These are phyloP conservation scores for Tricholaema leucomelas DNA, from an alignment of 2,113 vertebrate genomes.

Conservation along the genomic window DNA sequence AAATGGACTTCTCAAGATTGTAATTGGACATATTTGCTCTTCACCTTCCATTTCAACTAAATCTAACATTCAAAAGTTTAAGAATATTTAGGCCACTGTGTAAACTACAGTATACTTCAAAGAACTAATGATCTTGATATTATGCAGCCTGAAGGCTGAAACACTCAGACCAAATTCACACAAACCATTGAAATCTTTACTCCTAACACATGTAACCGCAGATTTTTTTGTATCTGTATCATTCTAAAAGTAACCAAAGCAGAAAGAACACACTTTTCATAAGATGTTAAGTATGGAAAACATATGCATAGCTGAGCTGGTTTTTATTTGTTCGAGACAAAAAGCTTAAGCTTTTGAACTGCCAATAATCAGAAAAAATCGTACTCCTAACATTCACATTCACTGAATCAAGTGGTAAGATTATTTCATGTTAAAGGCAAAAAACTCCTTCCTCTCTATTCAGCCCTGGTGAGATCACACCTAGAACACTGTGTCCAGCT, in stretches of 20 bases:
- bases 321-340: not conserved
- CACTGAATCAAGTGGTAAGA: not conserved
- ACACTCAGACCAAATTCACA: not conserved
- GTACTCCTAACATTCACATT: not conserved
- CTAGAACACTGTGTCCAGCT: too few relatives aligned
- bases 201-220: not conserved
- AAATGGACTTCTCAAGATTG: not conserved
- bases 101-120: not conserved
- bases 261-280: not conserved
- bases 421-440: not conserved
- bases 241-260: not conserved
- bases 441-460: too few relatives aligned
- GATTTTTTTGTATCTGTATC: not conserved
- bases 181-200: not conserved
- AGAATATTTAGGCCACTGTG: not conserved
- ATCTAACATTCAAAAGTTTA: not conserved
- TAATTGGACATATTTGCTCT: not conserved
- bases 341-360: not conserved
- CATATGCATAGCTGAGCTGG: not conserved
- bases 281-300: not conserved
- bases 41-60: not conserved
- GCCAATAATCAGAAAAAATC: not conserved
- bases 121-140: constrained; percentile 6
- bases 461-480: too few relatives aligned
- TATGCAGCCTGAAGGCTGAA: not conserved